A percentile compares a stretch with the other conserved stretches of the same genome.
phyloP scores from a whole-genome alignment of 2,888 invertebrate genomes.

The Drosophila basisetae region DNA sequence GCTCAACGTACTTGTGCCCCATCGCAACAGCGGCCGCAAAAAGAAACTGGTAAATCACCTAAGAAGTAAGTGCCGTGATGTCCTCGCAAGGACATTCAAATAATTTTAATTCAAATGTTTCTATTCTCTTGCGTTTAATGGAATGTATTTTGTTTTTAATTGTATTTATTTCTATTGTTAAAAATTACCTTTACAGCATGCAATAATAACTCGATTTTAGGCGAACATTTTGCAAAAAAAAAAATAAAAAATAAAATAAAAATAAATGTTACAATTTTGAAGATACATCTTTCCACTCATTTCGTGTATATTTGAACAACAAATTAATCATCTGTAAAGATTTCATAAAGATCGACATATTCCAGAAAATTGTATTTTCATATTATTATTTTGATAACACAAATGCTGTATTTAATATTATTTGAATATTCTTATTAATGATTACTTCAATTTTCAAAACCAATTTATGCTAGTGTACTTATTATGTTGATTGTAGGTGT shows the following conservation, averaged over 20 bases:
- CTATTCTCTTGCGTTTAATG: conserved; percentile 1
- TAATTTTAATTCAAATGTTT: background rate
- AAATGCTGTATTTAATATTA: background rate
- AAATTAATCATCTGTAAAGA: background rate
- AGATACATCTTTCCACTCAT: background rate
- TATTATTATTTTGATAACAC: background rate
- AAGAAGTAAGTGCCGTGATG: conserved; percentile 13
- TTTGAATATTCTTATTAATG: background rate
- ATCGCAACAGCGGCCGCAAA: conserved; percentile 70
- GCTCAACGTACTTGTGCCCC: conserved; percentile 16
- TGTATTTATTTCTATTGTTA: conserved; percentile 27
- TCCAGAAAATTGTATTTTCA: background rate
- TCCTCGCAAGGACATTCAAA: conserved; percentile 3
- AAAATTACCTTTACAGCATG: conserved; percentile 6
- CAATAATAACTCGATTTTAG: conserved; percentile 9
- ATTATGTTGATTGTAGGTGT: background rate
- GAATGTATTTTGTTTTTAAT: background rate
- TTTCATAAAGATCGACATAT: background rate
- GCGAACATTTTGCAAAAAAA: background rate
- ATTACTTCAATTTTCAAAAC: background rate
- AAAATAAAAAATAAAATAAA: background rate
- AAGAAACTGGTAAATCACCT: conserved; percentile 70
- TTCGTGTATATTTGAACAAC: background rate
- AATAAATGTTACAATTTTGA: background rate
- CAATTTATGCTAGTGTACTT: background rate